Evolutionary conservation across 2,113 vertebrate species (phyloP).

Genomic region (Hipposideros armiger): DNA sequence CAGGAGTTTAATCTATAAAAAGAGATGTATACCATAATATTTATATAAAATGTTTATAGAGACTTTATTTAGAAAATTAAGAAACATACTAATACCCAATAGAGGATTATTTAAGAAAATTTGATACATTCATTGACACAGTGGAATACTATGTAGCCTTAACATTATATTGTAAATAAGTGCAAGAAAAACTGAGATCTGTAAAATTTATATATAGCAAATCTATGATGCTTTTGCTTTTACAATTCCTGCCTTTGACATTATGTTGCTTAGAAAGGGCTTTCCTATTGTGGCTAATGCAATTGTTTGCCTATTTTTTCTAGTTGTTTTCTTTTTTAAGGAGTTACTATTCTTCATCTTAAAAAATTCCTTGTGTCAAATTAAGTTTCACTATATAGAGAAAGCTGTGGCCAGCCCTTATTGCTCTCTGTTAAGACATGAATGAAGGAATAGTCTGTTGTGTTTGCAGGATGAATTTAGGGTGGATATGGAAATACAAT

Average conservation of each 20-base stretch:
- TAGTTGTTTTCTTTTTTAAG: conserved; percentile 1
- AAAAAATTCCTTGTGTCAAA: neutral
- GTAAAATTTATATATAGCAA: neutral
- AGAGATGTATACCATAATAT: neutral
- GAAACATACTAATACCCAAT: neutral
- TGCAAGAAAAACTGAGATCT: neutral
- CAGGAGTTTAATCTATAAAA: neutral
- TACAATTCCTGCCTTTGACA: neutral
- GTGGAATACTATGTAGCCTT: neutral
- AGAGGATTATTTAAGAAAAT: neutral
- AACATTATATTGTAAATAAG: neutral
- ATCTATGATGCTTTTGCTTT: neutral
- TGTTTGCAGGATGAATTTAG: neutral
- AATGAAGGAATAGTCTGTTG: neutral
- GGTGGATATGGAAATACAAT: neutral
- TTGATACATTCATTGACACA: neutral
- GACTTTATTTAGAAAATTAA: neutral
- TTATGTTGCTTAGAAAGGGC: conserved; percentile 1
- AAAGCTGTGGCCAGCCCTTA: neutral
- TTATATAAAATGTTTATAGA: neutral
- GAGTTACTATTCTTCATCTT: neutral
- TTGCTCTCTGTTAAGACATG: neutral
- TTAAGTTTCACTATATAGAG: neutral
- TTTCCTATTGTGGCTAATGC: neutral
- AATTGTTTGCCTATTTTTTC: conserved; percentile 14